These are phyloP conservation scores for Mesitornis unicolor DNA, from an alignment of 2,113 vertebrate species.

Conservation along the genomic window DNA sequence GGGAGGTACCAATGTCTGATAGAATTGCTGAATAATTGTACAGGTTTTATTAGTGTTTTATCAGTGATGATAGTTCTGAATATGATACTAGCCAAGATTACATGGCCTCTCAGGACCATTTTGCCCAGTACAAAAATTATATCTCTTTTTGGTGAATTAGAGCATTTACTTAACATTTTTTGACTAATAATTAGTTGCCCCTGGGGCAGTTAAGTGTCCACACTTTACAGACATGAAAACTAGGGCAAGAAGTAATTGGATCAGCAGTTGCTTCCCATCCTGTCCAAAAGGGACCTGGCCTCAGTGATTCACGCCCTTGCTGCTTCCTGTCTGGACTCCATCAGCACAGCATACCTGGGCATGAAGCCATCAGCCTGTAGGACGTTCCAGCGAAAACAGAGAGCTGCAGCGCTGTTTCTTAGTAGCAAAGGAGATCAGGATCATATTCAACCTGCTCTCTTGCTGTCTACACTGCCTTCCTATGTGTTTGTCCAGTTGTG, in stretches of 20 bases:
- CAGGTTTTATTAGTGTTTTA: not conserved
- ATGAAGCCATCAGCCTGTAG: constrained; percentile 39
- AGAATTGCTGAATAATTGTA: not conserved
- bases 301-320: constrained; percentile 53
- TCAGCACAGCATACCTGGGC: constrained; percentile 42
- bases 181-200: constrained; percentile 23
- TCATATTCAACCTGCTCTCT: not conserved
- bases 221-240: constrained; percentile 1
- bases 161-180: constrained; percentile 18
- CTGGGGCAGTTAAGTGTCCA: constrained; percentile 2
- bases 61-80: not conserved
- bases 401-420: not conserved
- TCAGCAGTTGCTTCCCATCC: constrained; percentile 34
- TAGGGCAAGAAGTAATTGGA: constrained; percentile 58
- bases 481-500: not conserved
- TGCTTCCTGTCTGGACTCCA: constrained; percentile 53
- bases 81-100: not conserved
- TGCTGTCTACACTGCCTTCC: not conserved
- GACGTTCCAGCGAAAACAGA: constrained; percentile 23
- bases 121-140: not conserved
- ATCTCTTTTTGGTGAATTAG: not conserved
- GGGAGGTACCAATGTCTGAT: not conserved
- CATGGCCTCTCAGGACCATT: not conserved
- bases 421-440: not conserved
- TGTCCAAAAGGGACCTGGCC: constrained; percentile 40